A percentile compares a stretch with the other conserved stretches of the same genome.
Evolutionary conservation across 2,797 vertebrate genomes (phyloP).

Genomic region (Sebastes steindachneri): DNA sequence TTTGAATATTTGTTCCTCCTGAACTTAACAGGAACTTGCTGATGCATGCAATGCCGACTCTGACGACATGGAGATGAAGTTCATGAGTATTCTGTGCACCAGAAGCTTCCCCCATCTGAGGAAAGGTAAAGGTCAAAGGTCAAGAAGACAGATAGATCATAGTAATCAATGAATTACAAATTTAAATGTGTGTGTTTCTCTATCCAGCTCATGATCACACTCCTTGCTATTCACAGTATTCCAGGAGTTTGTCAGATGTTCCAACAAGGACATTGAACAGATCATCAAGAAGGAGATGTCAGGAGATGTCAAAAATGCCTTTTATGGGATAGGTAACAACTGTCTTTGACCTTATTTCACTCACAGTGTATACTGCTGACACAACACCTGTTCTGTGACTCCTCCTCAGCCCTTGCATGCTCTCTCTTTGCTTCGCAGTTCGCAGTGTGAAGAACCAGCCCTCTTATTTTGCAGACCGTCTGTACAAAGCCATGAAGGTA

Average conservation of each 20-base stretch:
- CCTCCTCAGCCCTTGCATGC: neutral
- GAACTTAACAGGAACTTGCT: conserved; percentile 87
- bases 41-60: conserved; percentile 90
- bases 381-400: conserved; percentile 5
- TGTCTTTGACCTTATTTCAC: neutral
- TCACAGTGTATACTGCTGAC: neutral
- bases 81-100: conserved; percentile 95
- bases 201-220: neutral
- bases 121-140: conserved; percentile 83
- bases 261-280: conserved; percentile 95
- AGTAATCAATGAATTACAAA: neutral
- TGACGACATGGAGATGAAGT: conserved; percentile 91
- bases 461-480: conserved; percentile 93
- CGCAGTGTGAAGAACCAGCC: conserved; percentile 96
- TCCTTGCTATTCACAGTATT: conserved; percentile 84
- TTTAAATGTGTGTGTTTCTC: neutral
- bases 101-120: conserved; percentile 94
- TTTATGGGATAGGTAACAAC: conserved; percentile 91
- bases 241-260: conserved; percentile 93
- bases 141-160: neutral
- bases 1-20: conserved; percentile 15
- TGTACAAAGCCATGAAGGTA: conserved; percentile 99
- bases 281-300: conserved; percentile 97
- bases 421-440: conserved; percentile 80
- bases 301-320: conserved; percentile 90